Evolutionary conservation across 2,888 invertebrate species (phyloP).

Genomic region (Drosophila algonquin): DNA sequence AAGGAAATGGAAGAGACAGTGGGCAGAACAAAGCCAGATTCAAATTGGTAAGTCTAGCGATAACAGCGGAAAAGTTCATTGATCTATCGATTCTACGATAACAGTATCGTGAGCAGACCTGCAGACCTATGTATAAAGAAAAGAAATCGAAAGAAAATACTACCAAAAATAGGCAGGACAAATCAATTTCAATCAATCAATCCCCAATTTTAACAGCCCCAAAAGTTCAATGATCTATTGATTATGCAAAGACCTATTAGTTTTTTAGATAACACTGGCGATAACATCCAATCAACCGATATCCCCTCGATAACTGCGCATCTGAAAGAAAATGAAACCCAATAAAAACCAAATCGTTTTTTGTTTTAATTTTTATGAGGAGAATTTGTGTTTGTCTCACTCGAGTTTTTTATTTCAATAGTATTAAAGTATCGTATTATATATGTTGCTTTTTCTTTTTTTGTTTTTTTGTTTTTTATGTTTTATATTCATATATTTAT

Average conservation of each 20-base stretch:
- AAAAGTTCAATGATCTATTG: background rate
- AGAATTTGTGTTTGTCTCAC: slow-evolving; percentile 58
- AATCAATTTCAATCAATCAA: background rate
- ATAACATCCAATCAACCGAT: background rate
- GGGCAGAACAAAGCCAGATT: background rate
- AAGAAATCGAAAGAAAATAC: background rate
- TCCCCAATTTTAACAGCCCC: background rate
- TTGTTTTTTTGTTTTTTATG: slow-evolving; percentile 54
- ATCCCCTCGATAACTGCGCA: background rate
- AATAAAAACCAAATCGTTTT: background rate
- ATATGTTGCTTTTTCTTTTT: slow-evolving; percentile 44
- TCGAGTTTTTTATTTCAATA: slow-evolving; percentile 76
- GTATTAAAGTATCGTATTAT: slow-evolving; percentile 81
- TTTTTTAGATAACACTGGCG: background rate
- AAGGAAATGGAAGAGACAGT: background rate
- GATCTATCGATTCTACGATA: no score
- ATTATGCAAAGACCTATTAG: background rate
- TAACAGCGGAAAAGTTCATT: background rate
- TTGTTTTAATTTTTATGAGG: slow-evolving; percentile 60
- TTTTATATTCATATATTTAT: slow-evolving; percentile 70
- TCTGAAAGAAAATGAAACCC: background rate
- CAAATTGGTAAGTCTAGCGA: background rate
- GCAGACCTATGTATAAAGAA: no score
- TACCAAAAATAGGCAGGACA: background rate
- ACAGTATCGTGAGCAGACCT: background rate